A percentile compares a stretch with the other conserved stretches of the same genome.
Evolutionary conservation across 1,140 invertebrate genomes (phyloP).

Genomic region (Pseudomyrmex dendroicus): DNA sequence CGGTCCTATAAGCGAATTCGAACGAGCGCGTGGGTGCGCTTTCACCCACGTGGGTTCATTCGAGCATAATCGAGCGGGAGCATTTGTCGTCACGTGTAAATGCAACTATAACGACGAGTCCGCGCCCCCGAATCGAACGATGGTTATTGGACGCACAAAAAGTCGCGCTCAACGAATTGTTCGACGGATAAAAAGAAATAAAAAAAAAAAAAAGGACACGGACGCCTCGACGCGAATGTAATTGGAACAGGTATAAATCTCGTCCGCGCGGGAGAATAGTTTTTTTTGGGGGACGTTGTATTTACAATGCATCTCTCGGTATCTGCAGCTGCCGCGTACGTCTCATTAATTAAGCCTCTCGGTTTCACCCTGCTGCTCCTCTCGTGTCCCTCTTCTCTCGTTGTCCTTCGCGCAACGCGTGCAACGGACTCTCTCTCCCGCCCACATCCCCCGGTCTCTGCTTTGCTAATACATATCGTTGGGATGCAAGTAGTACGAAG

Average conservation of each 20-base stretch:
- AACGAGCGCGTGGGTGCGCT: conserved; percentile 69
- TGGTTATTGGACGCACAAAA: conserved; percentile 65
- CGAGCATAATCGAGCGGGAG: conserved; percentile 18
- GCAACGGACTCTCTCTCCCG: conserved; percentile 49
- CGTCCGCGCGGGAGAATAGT: conserved; percentile 79
- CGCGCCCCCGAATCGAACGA: conserved; percentile 43
- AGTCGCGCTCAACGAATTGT: conserved; percentile 73
- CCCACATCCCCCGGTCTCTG: conserved; percentile 45
- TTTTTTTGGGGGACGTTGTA: conserved; percentile 73
- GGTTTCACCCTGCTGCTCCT: conserved; percentile 62
- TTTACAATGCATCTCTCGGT: conserved; percentile 82
- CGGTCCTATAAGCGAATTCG: conserved; percentile 22
- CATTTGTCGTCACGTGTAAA: conserved; percentile 73
- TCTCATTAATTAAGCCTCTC: conserved; percentile 84
- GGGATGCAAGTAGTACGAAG: conserved; percentile 1
- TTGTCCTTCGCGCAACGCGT: conserved; percentile 42
- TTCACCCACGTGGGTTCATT: conserved; percentile 59
- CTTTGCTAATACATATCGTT: conserved; percentile 20
- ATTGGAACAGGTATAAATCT: conserved; percentile 83
- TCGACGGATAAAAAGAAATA: conserved; percentile 29
- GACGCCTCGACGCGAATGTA: conserved; percentile 69
- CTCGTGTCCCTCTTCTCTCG: conserved; percentile 22
- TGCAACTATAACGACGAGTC: conserved; percentile 69
- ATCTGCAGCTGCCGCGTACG: conserved; percentile 83
- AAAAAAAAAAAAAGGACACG: conserved; percentile 62